Conservation (phyloP, 2,113 vertebrate genomes). For the Enhydra lutris region DNA sequence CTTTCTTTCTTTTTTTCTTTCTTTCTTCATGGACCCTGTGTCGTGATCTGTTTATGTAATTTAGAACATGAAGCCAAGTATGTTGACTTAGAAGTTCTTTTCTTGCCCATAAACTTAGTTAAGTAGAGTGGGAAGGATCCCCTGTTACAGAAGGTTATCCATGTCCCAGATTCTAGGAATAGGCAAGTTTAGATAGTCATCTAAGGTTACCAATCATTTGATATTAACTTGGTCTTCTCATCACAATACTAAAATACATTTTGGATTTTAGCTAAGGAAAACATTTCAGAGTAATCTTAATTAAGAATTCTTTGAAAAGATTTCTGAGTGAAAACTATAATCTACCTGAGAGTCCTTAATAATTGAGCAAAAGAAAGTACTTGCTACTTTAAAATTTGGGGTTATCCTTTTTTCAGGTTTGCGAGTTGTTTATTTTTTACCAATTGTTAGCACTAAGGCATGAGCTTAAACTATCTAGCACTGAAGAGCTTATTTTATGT, state of each 20-base stretch:
- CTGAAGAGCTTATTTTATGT: neutral
- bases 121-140: neutral
- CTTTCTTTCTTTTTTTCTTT: neutral
- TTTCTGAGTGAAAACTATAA: neutral
- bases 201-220: neutral
- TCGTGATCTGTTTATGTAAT: constrained; percentile 29
- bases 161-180: neutral
- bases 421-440: constrained; percentile 25
- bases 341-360: neutral
- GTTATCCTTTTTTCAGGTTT: constrained; percentile 4
- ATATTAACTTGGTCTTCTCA: constrained; percentile 2
- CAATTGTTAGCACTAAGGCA: neutral
- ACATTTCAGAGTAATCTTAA: constrained; percentile 37
- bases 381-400: neutral
- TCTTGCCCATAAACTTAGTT: neutral
- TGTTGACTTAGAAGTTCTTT: constrained; percentile 8
- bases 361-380: neutral
- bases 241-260: neutral
- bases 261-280: constrained; percentile 46
- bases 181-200: constrained; percentile 9
- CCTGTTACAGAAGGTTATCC: neutral
- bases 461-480: neutral
- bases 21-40: neutral
- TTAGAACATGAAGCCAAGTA: constrained; percentile 28
- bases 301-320: neutral